Evolutionary conservation across 2,797 vertebrate genomes (phyloP).

Genomic region (Gallinago solitaria): DNA sequence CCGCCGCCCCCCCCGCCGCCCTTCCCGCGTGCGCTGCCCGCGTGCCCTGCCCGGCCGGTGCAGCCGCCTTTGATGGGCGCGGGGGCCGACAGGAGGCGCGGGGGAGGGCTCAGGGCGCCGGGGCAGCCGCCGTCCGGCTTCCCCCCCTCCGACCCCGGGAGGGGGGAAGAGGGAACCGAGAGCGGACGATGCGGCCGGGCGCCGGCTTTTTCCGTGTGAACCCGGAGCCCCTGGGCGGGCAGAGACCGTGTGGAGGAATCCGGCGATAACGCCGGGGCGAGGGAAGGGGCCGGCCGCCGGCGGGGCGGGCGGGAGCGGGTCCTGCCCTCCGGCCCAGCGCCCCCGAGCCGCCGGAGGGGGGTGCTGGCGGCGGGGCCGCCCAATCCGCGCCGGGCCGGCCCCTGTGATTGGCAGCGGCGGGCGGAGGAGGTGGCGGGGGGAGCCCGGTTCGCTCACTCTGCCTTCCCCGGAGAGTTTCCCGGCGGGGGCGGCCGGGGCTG

Average conservation of each 20-base stretch:
- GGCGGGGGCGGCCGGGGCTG: not conserved
- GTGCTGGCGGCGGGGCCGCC: constrained; percentile 27
- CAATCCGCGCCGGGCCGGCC: constrained; percentile 17
- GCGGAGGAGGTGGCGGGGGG: not conserved
- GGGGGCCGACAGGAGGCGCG: not conserved
- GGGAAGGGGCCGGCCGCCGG: not conserved
- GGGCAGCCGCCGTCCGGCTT: not conserved
- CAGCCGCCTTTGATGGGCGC: not conserved
- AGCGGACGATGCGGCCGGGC: not conserved
- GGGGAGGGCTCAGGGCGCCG: not conserved
- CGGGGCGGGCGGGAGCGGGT: not conserved
- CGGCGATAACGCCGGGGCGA: not conserved
- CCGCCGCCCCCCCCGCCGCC: not conserved
- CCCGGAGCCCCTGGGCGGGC: not conserved
- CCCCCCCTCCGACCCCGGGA: not conserved
- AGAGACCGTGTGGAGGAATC: not conserved
- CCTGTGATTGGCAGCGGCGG: constrained; percentile 4
- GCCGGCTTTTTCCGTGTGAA: fast-evolving
- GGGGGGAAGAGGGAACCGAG: no score
- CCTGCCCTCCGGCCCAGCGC: not conserved
- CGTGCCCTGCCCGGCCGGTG: not conserved
- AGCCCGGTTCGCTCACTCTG: not conserved
- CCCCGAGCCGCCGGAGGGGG: not conserved
- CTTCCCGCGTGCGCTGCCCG: not conserved
- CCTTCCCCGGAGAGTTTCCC: constrained; percentile 7